Percentiles rank a stretch among this genome's conserved stretches.
Conservation (phyloP, 2,888 invertebrate genomes). For the Zygothrica quintamaculata region DNA sequence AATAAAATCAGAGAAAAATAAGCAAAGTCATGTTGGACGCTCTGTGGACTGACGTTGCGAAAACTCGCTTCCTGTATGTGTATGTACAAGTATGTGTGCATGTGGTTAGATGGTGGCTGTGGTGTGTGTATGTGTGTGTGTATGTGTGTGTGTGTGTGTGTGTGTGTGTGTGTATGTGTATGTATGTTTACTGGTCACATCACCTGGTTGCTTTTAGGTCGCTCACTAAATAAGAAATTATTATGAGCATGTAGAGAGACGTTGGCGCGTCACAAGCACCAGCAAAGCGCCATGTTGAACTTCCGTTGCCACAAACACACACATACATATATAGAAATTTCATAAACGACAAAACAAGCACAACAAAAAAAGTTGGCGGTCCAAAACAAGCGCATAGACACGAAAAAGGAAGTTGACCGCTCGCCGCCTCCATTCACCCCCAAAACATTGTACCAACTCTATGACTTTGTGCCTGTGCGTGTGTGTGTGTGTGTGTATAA, state of each 20-base stretch:
- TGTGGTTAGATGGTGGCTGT: conserved; percentile 4
- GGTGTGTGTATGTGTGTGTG: conserved; percentile 1
- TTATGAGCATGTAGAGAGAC: conserved; percentile 66
- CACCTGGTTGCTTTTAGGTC: conserved; percentile 47
- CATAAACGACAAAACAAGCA: conserved; percentile 53
- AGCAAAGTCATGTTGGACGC: conserved; percentile 51
- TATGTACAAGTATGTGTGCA: conserved; percentile 2
- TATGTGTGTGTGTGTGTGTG: conserved; percentile 10
- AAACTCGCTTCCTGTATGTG: conserved; percentile 2
- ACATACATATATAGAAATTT: conserved; percentile 52
- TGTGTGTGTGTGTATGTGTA: conserved; percentile 4
- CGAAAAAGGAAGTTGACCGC: conserved; percentile 78
- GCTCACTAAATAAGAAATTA: conserved; percentile 76
- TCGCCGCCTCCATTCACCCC: conserved; percentile 53
- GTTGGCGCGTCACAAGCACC: conserved; percentile 42
- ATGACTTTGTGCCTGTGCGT: conserved; percentile 2
- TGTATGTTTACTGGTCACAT: conserved; percentile 27
- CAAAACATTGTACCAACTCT: conserved; percentile 19
- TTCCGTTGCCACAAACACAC: conserved; percentile 52
- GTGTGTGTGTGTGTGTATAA: conserved; percentile 12
- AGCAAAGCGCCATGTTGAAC: conserved; percentile 62
- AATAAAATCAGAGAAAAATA: conserved; percentile 55
- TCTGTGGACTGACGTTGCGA: conserved; percentile 13
- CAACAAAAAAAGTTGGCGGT: conserved; percentile 51
- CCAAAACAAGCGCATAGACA: conserved; percentile 71